Conservation (phyloP, 2,797 vertebrate genomes). For the Hirundo rustica region DNA sequence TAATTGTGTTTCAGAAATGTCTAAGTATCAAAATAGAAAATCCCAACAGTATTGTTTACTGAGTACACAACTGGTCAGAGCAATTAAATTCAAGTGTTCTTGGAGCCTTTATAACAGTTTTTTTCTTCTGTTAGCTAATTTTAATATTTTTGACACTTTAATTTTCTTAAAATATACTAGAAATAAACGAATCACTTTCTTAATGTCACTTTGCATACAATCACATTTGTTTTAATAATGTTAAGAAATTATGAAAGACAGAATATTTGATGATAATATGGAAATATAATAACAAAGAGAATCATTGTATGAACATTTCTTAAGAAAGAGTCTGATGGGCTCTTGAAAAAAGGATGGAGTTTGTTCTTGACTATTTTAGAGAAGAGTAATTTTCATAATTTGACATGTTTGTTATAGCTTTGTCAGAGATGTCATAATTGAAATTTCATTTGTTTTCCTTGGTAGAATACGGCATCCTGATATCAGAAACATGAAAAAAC, state of each 20-base stretch:
- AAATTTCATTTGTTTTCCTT: slow-evolving; percentile 44
- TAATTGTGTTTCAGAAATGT: background rate
- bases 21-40: background rate
- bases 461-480: slow-evolving; percentile 7
- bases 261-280: background rate
- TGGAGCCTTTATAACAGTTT: background rate
- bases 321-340: background rate
- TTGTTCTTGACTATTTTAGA: background rate
- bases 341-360: background rate
- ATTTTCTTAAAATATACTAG: background rate
- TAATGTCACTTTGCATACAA: background rate
- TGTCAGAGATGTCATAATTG: slow-evolving; percentile 45
- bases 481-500: slow-evolving; percentile 2
- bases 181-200: background rate
- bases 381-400: background rate
- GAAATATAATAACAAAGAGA: background rate
- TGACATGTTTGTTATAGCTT: slow-evolving; percentile 26
- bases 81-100: background rate
- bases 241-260: background rate
- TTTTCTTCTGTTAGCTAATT: background rate
- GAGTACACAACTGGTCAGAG: background rate
- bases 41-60: rapidly evolving
- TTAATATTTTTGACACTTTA: background rate
- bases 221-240: background rate
- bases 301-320: background rate